These are phyloP conservation scores for Salarias fasciatus DNA, from an alignment of 2,797 vertebrate genomes.

Conservation along the genomic window DNA sequence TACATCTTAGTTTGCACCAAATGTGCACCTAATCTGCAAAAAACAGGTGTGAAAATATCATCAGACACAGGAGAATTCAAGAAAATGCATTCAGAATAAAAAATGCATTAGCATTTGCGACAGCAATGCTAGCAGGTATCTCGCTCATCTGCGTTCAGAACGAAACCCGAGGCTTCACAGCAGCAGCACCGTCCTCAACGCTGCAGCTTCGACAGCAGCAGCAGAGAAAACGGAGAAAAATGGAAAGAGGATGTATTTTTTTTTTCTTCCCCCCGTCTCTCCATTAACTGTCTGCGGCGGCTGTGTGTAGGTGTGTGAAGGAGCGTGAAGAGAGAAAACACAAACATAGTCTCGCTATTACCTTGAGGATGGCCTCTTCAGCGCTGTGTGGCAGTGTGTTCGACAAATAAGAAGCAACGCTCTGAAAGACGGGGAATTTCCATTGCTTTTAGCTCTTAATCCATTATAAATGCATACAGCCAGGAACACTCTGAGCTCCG, in stretches of 20 bases:
- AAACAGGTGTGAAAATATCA: too few relatives aligned
- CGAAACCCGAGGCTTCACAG: slow-evolving; percentile 6
- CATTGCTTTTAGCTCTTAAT: slow-evolving; percentile 63
- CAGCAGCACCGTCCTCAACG: slow-evolving; percentile 7
- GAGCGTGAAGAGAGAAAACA: slow-evolving; percentile 14
- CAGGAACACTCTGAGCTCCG: slow-evolving; percentile 52
- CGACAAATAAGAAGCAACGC: slow-evolving; percentile 51
- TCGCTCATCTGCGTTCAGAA: neutral
- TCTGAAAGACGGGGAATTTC: slow-evolving; percentile 58
- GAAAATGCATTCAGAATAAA: too few relatives aligned
- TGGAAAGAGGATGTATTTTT: slow-evolving; percentile 5
- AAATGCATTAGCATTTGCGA: too few relatives aligned
- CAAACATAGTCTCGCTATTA: slow-evolving; percentile 33
- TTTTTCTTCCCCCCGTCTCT: neutral
- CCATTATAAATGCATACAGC: slow-evolving; percentile 61
- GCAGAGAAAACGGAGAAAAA: slow-evolving; percentile 7
- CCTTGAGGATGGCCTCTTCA: slow-evolving; percentile 56
- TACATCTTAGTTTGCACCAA: too few relatives aligned
- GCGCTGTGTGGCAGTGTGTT: slow-evolving; percentile 13
- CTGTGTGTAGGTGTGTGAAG: slow-evolving; percentile 36
- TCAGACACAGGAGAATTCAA: too few relatives aligned
- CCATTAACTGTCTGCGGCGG: slow-evolving; percentile 10
- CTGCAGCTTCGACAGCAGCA: neutral
- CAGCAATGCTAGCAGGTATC: neutral
- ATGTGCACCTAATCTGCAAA: too few relatives aligned